Evolutionary conservation across 2,113 vertebrate genomes (phyloP).

Genomic region (Melanerpes aurifrons): DNA sequence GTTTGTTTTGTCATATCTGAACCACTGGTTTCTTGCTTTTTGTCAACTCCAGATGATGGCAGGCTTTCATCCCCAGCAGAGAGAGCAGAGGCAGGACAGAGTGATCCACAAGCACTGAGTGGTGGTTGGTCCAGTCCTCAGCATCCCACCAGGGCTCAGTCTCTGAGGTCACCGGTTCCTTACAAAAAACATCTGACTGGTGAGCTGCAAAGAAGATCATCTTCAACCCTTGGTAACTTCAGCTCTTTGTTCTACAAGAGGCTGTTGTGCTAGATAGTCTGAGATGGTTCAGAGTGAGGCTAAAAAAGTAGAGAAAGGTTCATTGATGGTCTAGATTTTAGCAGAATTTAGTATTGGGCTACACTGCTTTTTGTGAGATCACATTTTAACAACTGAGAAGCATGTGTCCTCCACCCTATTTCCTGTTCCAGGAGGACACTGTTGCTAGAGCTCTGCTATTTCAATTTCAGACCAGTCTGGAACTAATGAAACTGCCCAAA

Average conservation of each 20-base stretch:
- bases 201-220: conserved; percentile 86
- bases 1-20: not conserved
- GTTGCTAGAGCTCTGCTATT: not conserved
- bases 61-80: conserved; percentile 78
- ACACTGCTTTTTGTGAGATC: not conserved
- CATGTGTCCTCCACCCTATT: not conserved
- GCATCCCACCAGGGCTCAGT: conserved; percentile 77
- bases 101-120: conserved; percentile 77
- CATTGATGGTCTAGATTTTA: not conserved
- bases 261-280: not conserved
- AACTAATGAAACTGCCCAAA: not conserved
- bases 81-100: conserved; percentile 79
- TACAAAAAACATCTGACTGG: conserved; percentile 84
- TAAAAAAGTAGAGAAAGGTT: not conserved
- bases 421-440: not conserved
- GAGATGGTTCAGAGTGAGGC: not conserved
- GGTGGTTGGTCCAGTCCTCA: conserved; percentile 88
- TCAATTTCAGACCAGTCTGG: not conserved
- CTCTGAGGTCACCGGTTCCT: conserved; percentile 75
- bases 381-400: not conserved
- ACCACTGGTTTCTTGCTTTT: not conserved
- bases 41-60: conserved; percentile 78
- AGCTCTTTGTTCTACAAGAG: not conserved
- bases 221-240: conserved; percentile 83
- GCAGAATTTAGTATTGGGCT: not conserved